Base-by-base conservation (phyloP, 2,888 invertebrate genomes). In the Heliconius ismenius region DNA sequence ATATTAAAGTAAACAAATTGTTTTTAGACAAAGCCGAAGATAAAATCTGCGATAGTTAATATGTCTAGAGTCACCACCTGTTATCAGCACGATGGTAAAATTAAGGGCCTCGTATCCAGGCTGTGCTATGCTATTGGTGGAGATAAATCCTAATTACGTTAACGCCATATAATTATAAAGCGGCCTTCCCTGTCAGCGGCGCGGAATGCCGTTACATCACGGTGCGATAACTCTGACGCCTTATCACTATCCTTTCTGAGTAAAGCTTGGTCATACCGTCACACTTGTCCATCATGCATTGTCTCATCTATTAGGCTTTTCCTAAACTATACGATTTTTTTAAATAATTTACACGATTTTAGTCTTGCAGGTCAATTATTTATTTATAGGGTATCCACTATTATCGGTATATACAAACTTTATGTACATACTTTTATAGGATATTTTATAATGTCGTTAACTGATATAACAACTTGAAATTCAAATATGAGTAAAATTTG, bases 181-280 rank as follows among this genome's bases (percentile, higher is more conserved):
- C 79, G 82, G 81, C 83, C 83, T 83, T 82, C 79, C 79, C 79
- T 79, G 82, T 83, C 83, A 79, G 78, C 78, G 79, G 67, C 73
- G 74, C 79, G 82, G 82, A 81, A 83, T 82, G 82, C 81, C 77
- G 81, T 87, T 86, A 87, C 85, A 84, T 88, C 87, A 86, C 79
- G 78, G 76, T 70, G 73, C 80, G 87, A 84, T 86, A 86, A 81
- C 79, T 81, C 80, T 81, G 83, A 82, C 83, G 84, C 80, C 82
- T 86, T 89, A 89, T 89, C 89, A 84, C 76, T 83, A 83, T 84
- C 84, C 88, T 85, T 87, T 86, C 86, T 85, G 83, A 84, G 83
- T 82, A 78, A 78, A 86, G 88, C 88, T 86, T 88, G 86, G 80
- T 69, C 49, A 49, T 49, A 79, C 81, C 81, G 84, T 83, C 84